Percentiles rank a stretch among this genome's conserved stretches.
Conservation (phyloP, 1,140 invertebrate genomes). For the Gonatopus flavifemur region DNA sequence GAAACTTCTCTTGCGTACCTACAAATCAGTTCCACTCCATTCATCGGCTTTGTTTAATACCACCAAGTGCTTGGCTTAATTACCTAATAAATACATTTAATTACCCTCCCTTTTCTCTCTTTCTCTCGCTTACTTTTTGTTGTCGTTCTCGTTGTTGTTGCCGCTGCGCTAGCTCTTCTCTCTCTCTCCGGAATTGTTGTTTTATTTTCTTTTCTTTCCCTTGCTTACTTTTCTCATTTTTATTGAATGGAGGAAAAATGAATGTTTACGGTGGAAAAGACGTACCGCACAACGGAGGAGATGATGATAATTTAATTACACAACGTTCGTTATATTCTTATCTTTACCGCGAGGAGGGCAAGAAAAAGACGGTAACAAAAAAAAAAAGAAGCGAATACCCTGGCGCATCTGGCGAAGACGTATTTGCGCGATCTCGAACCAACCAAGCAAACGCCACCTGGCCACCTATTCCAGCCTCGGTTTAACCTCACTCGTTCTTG, state of each 20-base stretch:
- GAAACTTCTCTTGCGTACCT: too few relatives aligned
- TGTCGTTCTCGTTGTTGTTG: background rate
- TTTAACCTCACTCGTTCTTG: too few relatives aligned
- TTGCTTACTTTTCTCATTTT: too few relatives aligned
- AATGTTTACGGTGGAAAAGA: background rate
- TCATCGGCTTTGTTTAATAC: background rate
- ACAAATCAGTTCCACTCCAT: too few relatives aligned
- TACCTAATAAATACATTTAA: constrained; percentile 21
- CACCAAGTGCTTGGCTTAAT: constrained; percentile 7
- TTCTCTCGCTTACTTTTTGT: too few relatives aligned
- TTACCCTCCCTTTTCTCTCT: background rate
- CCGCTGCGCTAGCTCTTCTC: background rate
- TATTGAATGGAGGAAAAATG: background rate
- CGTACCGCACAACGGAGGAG: background rate
- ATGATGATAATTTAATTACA: constrained; percentile 36
- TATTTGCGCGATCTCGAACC: constrained; percentile 9
- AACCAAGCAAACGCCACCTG: too few relatives aligned
- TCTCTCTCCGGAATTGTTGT: too few relatives aligned
- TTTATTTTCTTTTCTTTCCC: too few relatives aligned
- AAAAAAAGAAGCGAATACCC: too few relatives aligned
- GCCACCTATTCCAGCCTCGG: too few relatives aligned
- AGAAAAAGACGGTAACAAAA: constrained; percentile 1
- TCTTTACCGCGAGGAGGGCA: constrained; percentile 3
- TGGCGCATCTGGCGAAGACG: constrained; percentile 28
- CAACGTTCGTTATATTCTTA: constrained; percentile 16